Base-by-base conservation (phyloP, 2,797 vertebrate species). In the Anguilla megastoma region DNA sequence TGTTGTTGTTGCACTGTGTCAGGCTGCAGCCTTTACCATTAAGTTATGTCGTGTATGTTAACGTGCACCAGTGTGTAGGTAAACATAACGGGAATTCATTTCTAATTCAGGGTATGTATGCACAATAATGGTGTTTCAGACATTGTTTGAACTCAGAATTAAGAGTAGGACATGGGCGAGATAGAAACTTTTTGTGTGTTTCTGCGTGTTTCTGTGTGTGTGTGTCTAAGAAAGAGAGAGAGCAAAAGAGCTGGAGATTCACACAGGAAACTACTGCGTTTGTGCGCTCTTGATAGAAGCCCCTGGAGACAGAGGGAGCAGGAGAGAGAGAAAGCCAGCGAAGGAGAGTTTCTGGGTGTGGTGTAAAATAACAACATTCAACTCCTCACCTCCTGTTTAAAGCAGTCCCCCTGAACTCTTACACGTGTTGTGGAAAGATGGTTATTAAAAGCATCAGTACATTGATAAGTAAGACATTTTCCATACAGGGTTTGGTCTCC, bases 331-430 rank as follows among this genome's bases (percentile, higher is more conserved):
- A 48, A 41, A 76, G 69, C 7, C 12, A 76, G 33, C 14, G 33
- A 45, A 14, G 36, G 14, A 45, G 36, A 80, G 41, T 80, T 48
- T 45, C 76, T 48, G 76, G 76, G 76, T 80, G 76, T 80, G 76
- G 76, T 80, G 41, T 80, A 45, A 80, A 80, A 80, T 80, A 80
- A 80, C 76, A 76, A 41, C 10, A 24, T 80, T 80, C 76, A 80
- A n/a, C 76, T 48, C 30, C 36, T 41, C 41, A 50, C 50, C 50
- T 50, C 33, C 71, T 33, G 74, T 79, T 45, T 79, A 45, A 45
- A 41, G 74, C 36, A 33, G 2, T 45, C 18, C 5, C 50, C 50
- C 50, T 50, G 50, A 50, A 50, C 5, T 9, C 50, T 27, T 74
- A 8, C 27, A 27, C 7, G 74, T 41, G 14, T 79, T 41, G 14